Percentiles rank a stretch among this genome's conserved stretches.
phyloP scores from a whole-genome alignment of 2,797 vertebrate genomes.

The Sylvia borin region DNA sequence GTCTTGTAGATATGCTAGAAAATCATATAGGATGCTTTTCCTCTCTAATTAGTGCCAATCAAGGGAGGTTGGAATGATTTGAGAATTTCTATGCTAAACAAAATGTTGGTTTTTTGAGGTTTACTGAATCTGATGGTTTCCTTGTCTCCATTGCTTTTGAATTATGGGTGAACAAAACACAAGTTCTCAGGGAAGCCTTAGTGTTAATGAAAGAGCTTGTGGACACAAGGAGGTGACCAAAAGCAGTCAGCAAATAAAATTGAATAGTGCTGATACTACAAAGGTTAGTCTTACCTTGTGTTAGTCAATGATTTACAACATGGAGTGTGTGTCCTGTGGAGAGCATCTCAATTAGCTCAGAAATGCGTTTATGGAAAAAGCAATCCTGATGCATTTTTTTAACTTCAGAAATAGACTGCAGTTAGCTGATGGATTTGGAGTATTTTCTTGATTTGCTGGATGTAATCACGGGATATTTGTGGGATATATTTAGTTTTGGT shows the following conservation, averaged over 20 bases:
- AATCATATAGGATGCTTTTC: background rate
- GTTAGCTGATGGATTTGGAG: background rate
- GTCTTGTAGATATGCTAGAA: background rate
- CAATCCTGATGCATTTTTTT: background rate
- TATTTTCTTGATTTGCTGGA: background rate
- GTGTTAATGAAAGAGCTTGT: background rate
- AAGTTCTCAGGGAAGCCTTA: background rate
- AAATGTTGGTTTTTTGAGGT: background rate
- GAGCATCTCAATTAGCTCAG: background rate
- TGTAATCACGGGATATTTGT: background rate
- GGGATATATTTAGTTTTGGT: background rate
- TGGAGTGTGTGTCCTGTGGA: background rate
- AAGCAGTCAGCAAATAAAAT: background rate
- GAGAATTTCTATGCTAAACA: background rate
- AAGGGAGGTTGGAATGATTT: background rate
- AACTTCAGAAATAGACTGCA: background rate
- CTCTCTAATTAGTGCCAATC: background rate
- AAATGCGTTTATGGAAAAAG: background rate
- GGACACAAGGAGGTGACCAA: background rate
- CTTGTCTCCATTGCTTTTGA: background rate
- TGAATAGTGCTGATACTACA: background rate
- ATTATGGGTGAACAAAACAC: background rate
- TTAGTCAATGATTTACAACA: background rate
- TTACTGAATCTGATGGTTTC: background rate
- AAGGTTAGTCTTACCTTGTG: background rate